Base-by-base conservation (phyloP, 2,888 invertebrate species). In the Galeruca laticollis region DNA sequence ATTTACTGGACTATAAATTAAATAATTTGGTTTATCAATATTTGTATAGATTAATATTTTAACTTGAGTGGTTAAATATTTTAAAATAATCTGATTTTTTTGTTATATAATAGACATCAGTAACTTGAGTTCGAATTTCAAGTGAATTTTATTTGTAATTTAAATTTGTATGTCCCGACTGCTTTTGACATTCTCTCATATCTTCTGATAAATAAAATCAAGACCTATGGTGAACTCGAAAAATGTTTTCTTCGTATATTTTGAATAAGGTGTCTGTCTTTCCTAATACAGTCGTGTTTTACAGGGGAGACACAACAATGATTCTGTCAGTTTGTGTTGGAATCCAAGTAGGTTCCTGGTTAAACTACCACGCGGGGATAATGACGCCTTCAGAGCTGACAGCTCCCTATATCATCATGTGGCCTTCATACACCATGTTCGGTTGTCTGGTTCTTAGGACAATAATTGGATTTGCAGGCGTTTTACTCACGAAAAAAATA, bases 291-390 rank as follows among this genome's bases (percentile, higher is more conserved):
- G n/a, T 33, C 11, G 11, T 62, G 51, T 62, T 33, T 88, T 88
- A 8, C 86, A 94, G 97, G 81, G 95, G 96, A 26, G 97, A 97
- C 85, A 97, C 97, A 0, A 91, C 95, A 1, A 93, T 95, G 89
- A 93, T 96, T 76, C 88, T 96, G 75, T 94, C 94, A 65, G 94
- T 94, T 5, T 92, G 92, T 75, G 90, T 91, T 1, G 96, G 96
- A 60, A 88, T 95, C 72, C 89, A 92, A 59, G 84, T 90, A 2
- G 96, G 95, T 20, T 90, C 94, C 5, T 96, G 96, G 96, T 86
- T 93, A 49, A 94, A 94, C 86, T 95, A 91, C 84, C 94, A 92
- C 83, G 87, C 92, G 13, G 94, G 94, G n/a, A 88, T 90, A 81
- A 88, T 92, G 87, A 84, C 83, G n/a, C 86, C 88, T 47, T 84